phyloP scores from a whole-genome alignment of 2,888 invertebrate genomes.

The Zeuzera pyrina region DNA sequence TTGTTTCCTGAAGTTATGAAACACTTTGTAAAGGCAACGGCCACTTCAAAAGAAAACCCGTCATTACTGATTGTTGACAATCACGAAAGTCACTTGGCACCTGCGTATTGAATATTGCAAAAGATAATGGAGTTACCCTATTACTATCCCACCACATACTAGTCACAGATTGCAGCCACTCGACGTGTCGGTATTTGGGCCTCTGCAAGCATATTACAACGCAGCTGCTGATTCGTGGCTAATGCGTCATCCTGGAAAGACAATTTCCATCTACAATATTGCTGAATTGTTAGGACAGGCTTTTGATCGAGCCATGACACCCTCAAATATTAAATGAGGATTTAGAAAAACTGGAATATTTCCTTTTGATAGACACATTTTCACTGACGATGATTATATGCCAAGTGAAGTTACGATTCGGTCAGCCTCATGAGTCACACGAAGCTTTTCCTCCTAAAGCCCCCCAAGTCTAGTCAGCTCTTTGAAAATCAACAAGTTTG shows the following conservation, averaged over 20 bases:
- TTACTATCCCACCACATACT: slow-evolving; percentile 39
- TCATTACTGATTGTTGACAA: slow-evolving; percentile 27
- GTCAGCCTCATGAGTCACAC: no score
- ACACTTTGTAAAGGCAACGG: slow-evolving; percentile 26
- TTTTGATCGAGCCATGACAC: slow-evolving; percentile 20
- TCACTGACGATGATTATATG: slow-evolving; percentile 23
- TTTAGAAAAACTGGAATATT: slow-evolving; percentile 16
- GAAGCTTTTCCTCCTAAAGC: no score
- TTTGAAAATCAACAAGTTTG: no score
- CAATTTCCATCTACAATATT: slow-evolving; percentile 32
- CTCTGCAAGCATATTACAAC: slow-evolving; percentile 28
- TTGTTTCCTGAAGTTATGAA: slow-evolving; percentile 25
- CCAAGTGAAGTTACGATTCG: slow-evolving; percentile 17
- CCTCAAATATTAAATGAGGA: slow-evolving; percentile 28
- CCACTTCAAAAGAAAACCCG: slow-evolving; percentile 17
- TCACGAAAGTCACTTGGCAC: slow-evolving; percentile 24
- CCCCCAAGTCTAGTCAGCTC: no score
- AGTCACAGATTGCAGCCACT: slow-evolving; percentile 38
- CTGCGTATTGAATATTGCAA: slow-evolving; percentile 23
- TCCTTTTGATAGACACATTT: slow-evolving; percentile 21
- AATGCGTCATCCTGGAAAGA: slow-evolving; percentile 30
- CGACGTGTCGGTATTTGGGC: slow-evolving; percentile 32
- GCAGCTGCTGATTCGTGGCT: slow-evolving; percentile 25
- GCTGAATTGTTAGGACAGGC: slow-evolving; percentile 19
- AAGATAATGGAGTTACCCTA: slow-evolving; percentile 31